Conservation (phyloP, 2,888 invertebrate genomes). For the Phalangium opilio region DNA sequence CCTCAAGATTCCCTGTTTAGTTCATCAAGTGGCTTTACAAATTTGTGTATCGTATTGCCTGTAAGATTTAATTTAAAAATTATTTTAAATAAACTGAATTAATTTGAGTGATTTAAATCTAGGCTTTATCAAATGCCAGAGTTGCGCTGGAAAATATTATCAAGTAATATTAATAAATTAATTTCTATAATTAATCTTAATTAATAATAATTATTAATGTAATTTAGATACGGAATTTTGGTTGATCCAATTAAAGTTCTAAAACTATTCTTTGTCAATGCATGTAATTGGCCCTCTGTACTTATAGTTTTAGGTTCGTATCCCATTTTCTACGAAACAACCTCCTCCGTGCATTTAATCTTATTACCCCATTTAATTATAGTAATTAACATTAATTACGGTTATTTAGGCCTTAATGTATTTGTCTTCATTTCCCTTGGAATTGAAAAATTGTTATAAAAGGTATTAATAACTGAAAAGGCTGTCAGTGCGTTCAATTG, state of each 20-base stretch:
- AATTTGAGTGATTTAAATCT: slow-evolving; percentile 31
- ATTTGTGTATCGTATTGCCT: slow-evolving; percentile 37
- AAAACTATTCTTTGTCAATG: slow-evolving; percentile 58
- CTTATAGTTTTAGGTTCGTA: slow-evolving; percentile 35
- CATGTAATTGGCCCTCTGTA: slow-evolving; percentile 37
- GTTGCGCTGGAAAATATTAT: slow-evolving; percentile 78
- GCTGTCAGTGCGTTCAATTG: too few relatives aligned
- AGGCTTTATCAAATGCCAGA: slow-evolving; percentile 71
- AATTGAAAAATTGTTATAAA: slow-evolving; percentile 59
- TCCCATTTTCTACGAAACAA: too few relatives aligned
- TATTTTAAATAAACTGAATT: neutral
- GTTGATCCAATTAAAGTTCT: slow-evolving; percentile 87
- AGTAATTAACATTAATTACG: too few relatives aligned
- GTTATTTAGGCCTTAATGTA: slow-evolving; percentile 53
- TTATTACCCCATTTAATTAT: too few relatives aligned
- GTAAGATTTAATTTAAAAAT: slow-evolving; percentile 28
- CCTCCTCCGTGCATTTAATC: too few relatives aligned
- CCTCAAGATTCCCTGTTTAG: slow-evolving; percentile 60
- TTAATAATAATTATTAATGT: neutral
- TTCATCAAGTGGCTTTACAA: slow-evolving; percentile 52
- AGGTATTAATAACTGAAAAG: neutral
- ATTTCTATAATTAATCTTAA: slow-evolving; percentile 5
- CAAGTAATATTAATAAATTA: slow-evolving; percentile 46
- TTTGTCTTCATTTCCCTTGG: slow-evolving; percentile 60
- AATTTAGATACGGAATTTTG: slow-evolving; percentile 74